Percentiles rank a stretch among this genome's conserved stretches.
phyloP scores from a whole-genome alignment of 2,113 vertebrate species.

The Osmerus eperlanus region DNA sequence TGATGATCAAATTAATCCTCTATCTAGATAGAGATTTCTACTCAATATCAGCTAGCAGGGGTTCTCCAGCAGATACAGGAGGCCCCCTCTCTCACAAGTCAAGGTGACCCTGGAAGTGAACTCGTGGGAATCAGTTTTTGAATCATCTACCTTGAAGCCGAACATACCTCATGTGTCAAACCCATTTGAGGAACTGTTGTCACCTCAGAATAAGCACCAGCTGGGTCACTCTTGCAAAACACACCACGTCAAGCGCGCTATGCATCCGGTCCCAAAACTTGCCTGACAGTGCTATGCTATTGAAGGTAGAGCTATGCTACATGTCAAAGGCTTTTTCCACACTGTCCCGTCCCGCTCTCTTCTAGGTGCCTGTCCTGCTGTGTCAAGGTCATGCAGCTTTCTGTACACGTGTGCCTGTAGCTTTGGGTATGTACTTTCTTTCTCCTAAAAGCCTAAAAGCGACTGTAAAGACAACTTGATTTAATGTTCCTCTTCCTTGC shows the following conservation, averaged over 20 bases:
- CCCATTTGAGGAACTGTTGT: conserved; percentile 40
- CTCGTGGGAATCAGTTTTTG: not conserved
- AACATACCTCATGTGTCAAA: conserved; percentile 33
- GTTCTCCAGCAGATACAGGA: too few species aligned
- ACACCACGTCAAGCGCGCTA: not conserved
- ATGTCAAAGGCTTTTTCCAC: not conserved
- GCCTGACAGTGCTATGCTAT: too few species aligned
- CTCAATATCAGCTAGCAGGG: too few species aligned
- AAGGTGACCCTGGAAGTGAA: not conserved
- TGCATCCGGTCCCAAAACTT: too few species aligned
- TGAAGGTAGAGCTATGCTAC: too few species aligned
- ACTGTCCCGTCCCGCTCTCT: not conserved
- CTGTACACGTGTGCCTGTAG: too few species aligned
- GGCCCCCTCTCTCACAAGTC: not conserved
- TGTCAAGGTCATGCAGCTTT: too few species aligned
- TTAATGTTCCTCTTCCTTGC: too few species aligned
- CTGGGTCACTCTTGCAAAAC: conserved; percentile 41
- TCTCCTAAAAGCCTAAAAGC: not conserved
- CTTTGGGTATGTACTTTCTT: too few species aligned
- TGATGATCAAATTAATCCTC: too few species aligned
- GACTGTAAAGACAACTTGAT: not conserved
- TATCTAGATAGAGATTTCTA: too few species aligned
- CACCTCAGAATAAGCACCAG: conserved; percentile 39
- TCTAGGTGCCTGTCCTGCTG: too few species aligned
- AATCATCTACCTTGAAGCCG: conserved; percentile 10